Evolutionary conservation across 1,140 invertebrate genomes (phyloP).

Genomic region (Whitmania pigra): DNA sequence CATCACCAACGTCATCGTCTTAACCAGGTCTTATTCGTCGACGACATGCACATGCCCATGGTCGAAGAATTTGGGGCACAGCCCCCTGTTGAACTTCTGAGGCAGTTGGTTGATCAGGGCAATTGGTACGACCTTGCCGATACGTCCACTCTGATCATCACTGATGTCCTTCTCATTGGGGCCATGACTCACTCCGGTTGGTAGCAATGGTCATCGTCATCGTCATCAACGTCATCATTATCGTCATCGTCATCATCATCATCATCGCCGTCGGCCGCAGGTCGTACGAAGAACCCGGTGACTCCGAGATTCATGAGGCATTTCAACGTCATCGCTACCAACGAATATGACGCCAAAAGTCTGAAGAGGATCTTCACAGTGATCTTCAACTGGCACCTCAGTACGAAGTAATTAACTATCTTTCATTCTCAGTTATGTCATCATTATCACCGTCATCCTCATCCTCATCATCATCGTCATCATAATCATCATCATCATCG

Average conservation of each 20-base stretch:
- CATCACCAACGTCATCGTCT: too few relatives aligned
- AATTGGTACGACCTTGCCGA: conserved; percentile 85
- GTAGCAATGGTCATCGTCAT: conserved; percentile 41
- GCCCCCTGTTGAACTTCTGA: conserved; percentile 75
- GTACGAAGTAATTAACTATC: conserved; percentile 30
- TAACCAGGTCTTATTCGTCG: conserved; percentile 73
- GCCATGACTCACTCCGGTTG: conserved; percentile 72
- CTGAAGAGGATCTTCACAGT: conserved; percentile 74
- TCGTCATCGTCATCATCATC: conserved; percentile 39
- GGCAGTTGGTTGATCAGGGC: conserved; percentile 77
- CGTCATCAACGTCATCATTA: conserved; percentile 28
- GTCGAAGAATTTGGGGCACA: conserved; percentile 68
- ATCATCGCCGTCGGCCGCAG: conserved; percentile 42
- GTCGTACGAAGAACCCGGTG: conserved; percentile 66
- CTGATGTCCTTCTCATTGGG: conserved; percentile 74
- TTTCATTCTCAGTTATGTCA: too few relatives aligned
- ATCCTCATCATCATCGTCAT: not conserved
- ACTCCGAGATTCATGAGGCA: conserved; percentile 77
- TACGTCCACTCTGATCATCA: conserved; percentile 64
- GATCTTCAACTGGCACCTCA: conserved; percentile 83
- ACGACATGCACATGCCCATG: conserved; percentile 83
- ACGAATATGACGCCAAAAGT: conserved; percentile 73
- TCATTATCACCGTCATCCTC: not conserved
- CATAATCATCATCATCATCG: conserved; percentile 11
- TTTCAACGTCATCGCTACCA: conserved; percentile 75